Evolutionary conservation across 2,797 vertebrate species (phyloP).

Genomic region (Leptoclinus maculatus): DNA sequence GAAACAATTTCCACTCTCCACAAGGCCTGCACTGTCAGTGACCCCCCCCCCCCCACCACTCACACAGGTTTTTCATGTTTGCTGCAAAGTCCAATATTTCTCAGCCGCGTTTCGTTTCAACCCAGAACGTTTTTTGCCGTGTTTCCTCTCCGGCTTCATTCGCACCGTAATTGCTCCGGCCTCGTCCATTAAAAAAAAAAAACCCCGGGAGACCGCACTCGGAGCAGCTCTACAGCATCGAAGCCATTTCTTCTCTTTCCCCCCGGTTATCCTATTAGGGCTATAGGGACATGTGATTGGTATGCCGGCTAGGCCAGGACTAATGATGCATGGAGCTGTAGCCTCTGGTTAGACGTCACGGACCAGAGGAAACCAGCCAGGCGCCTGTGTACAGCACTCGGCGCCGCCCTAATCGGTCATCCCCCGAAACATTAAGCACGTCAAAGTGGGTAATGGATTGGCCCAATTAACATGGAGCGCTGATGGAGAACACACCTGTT

Average conservation of each 20-base stretch:
- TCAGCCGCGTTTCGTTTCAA: constrained; percentile 25
- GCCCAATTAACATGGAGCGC: constrained; percentile 65
- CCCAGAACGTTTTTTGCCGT: constrained; percentile 34
- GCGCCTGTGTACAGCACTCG: constrained; percentile 25
- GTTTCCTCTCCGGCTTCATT: constrained; percentile 60
- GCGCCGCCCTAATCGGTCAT: constrained; percentile 65
- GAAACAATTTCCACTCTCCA: constrained; percentile 18
- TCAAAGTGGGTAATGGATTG: constrained; percentile 71
- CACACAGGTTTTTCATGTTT: constrained; percentile 45
- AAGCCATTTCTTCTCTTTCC: constrained; percentile 61
- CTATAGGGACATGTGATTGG: constrained; percentile 64
- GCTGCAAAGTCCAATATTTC: constrained; percentile 49
- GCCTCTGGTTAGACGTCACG: constrained; percentile 73
- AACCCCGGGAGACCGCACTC: constrained; percentile 47
- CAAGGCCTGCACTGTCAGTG: constrained; percentile 10
- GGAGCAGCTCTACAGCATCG: constrained; percentile 36
- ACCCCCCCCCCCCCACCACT: neutral
- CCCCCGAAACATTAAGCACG: constrained; percentile 68
- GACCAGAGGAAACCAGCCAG: constrained; percentile 58
- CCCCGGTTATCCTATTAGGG: constrained; percentile 59
- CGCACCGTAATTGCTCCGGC: constrained; percentile 54
- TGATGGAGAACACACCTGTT: constrained; percentile 72
- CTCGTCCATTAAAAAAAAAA: constrained; percentile 58
- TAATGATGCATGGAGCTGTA: constrained; percentile 72
- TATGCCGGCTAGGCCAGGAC: constrained; percentile 60